Evolutionary conservation across 2,113 vertebrate species (phyloP).

Genomic region (Pongo abelii): DNA sequence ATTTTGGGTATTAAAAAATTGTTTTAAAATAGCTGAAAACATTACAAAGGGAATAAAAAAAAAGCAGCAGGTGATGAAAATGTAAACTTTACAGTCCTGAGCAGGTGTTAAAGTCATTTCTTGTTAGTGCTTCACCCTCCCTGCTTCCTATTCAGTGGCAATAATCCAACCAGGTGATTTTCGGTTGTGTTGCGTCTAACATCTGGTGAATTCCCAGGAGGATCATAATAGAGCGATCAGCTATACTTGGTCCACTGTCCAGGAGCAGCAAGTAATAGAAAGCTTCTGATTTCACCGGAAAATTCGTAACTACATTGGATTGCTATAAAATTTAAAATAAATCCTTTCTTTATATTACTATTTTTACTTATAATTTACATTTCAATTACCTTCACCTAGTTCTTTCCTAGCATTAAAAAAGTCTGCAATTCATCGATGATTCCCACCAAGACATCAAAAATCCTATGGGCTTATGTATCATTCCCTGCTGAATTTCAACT

Average conservation of each 20-base stretch:
- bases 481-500: background rate
- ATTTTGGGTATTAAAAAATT: background rate
- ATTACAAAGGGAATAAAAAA: background rate
- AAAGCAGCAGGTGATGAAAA: background rate
- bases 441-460: background rate
- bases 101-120: background rate
- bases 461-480: background rate
- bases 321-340: slow-evolving; percentile 39
- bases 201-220: slow-evolving; percentile 39
- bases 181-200: background rate
- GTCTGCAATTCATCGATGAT: background rate
- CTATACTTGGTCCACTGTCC: background rate
- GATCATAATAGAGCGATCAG: background rate
- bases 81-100: background rate
- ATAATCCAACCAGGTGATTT: background rate
- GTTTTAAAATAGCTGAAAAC: background rate
- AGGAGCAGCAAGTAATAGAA: slow-evolving; percentile 17
- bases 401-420: background rate
- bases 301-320: background rate
- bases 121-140: background rate
- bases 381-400: slow-evolving; percentile 18
- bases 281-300: slow-evolving; percentile 25
- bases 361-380: slow-evolving; percentile 21
- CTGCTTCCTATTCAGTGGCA: slow-evolving; percentile 33
- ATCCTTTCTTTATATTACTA: background rate